These are phyloP conservation scores for Hippocampus barbouri DNA, from an alignment of 2,113 vertebrate genomes.

Conservation along the genomic window DNA sequence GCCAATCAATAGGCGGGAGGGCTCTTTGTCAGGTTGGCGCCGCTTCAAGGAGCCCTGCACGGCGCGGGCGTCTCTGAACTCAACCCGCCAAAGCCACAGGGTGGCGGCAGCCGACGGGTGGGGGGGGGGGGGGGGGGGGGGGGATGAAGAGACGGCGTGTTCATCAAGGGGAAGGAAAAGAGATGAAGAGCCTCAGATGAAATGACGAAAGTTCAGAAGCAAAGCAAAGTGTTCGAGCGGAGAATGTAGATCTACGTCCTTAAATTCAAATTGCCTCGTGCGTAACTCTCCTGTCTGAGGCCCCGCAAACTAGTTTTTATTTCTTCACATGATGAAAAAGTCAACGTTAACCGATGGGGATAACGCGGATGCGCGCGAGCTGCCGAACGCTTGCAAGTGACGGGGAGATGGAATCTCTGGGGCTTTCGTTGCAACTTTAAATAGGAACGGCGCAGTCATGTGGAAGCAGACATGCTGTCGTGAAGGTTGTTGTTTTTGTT, in stretches of 20 bases:
- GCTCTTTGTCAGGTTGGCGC: slow-evolving; percentile 33
- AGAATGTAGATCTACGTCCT: neutral
- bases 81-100: neutral
- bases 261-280: neutral
- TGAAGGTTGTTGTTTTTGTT: slow-evolving; percentile 19
- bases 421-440: slow-evolving; percentile 56
- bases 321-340: neutral
- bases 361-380: slow-evolving; percentile 13
- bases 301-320: neutral
- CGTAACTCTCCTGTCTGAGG: neutral
- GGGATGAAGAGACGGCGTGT: slow-evolving; percentile 24
- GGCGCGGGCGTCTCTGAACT: slow-evolving; percentile 20
- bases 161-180: slow-evolving; percentile 20
- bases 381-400: slow-evolving; percentile 11
- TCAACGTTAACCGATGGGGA: neutral
- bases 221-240: neutral
- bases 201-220: slow-evolving; percentile 55
- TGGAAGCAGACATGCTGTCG: slow-evolving; percentile 35
- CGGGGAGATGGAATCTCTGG: slow-evolving; percentile 31
- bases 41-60: slow-evolving; percentile 15
- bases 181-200: slow-evolving; percentile 66
- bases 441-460: slow-evolving; percentile 37
- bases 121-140: neutral
- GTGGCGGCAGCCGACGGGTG: slow-evolving; percentile 15
- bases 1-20: slow-evolving; percentile 25